Evolutionary conservation across 2,888 invertebrate genomes (phyloP).

Genomic region (Teleiodes luculella): DNA sequence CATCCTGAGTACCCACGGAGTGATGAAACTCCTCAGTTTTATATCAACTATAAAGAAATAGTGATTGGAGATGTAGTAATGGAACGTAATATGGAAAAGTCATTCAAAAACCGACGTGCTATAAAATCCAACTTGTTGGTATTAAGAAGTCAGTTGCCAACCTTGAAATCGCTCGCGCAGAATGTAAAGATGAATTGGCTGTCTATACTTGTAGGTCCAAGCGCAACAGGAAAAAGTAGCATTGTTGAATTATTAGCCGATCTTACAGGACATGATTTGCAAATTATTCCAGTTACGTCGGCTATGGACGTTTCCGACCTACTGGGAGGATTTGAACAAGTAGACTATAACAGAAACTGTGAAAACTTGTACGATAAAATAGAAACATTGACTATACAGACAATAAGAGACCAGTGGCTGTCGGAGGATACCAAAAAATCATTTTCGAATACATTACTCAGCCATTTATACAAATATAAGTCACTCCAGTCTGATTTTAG

Average conservation of each 20-base stretch:
- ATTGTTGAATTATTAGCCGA: constrained; percentile 86
- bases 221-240: constrained; percentile 89
- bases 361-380: constrained; percentile 82
- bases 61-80: constrained; percentile 82
- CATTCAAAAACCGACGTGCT: constrained; percentile 51
- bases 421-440: constrained; percentile 36
- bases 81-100: constrained; percentile 57
- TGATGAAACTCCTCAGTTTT: constrained; percentile 75
- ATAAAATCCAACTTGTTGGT: constrained; percentile 64
- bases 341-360: constrained; percentile 85
- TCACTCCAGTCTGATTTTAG: constrained; percentile 33
- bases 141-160: constrained; percentile 79
- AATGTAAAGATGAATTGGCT: constrained; percentile 96
- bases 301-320: constrained; percentile 97
- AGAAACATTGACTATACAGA: constrained; percentile 73
- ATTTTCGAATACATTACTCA: constrained; percentile 48
- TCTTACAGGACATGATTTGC: constrained; percentile 85
- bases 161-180: constrained; percentile 88
- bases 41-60: constrained; percentile 78
- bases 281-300: constrained; percentile 89
- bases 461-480: constrained; percentile 51
- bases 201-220: constrained; percentile 89
- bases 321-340: constrained; percentile 98
- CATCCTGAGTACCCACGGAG: constrained; percentile 68
- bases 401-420: constrained; percentile 69